Percentiles rank a stretch among this genome's conserved stretches.
These are phyloP conservation scores for Passerculus sandwichensis DNA, from an alignment of 2,797 vertebrate genomes.

Conservation along the genomic window DNA sequence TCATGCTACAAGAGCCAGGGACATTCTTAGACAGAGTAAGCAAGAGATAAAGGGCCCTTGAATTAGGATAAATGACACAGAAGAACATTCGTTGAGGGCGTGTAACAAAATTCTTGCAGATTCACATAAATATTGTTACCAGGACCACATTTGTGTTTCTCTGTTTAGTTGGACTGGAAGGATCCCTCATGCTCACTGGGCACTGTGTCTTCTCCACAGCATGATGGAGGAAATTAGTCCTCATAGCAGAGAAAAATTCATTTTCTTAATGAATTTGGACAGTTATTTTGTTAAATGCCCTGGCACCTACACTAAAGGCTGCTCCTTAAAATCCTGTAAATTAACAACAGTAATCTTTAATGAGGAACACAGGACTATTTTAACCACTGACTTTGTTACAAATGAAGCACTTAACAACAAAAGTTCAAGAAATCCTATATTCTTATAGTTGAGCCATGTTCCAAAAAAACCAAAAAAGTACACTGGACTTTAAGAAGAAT, in stretches of 20 bases:
- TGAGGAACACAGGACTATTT: background rate
- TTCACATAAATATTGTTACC: background rate
- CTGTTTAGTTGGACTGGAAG: background rate
- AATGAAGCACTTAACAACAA: background rate
- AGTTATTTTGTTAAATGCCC: background rate
- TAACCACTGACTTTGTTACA: background rate
- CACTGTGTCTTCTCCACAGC: background rate
- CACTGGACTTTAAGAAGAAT: background rate
- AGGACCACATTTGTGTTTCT: background rate
- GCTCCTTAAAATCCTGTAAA: background rate
- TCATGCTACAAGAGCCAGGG: background rate
- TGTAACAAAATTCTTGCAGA: background rate
- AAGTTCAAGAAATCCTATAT: background rate
- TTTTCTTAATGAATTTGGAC: background rate
- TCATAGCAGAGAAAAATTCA: background rate
- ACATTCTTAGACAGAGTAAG: background rate
- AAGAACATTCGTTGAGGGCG: rapidly evolving
- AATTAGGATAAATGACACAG: background rate
- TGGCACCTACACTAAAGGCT: background rate
- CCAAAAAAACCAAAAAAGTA: background rate
- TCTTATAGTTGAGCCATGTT: background rate
- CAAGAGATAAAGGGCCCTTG: background rate
- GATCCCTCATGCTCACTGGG: background rate
- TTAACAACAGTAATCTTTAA: background rate
- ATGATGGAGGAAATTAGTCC: background rate